A percentile compares a stretch with the other conserved stretches of the same genome.
phyloP scores from a whole-genome alignment of 1,140 invertebrate genomes.

The Procambarus clarkii region DNA sequence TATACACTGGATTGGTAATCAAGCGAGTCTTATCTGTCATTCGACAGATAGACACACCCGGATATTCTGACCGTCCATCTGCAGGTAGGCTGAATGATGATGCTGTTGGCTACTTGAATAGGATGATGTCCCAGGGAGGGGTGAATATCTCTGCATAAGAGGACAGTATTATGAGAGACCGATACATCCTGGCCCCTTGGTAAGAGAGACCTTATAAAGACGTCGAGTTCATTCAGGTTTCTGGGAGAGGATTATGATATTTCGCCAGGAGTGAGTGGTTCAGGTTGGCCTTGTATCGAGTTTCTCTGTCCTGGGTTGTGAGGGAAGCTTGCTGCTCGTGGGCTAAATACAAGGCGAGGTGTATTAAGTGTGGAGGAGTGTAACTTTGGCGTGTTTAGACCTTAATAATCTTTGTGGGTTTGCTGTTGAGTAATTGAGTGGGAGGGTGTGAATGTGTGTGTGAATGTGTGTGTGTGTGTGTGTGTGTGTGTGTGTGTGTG shows the following conservation, averaged over 20 bases:
- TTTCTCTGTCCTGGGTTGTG: no score
- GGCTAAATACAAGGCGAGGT: no score
- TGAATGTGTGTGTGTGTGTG: no score
- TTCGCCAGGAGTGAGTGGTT: no score
- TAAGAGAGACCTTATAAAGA: neutral
- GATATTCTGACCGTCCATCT: slow-evolving; percentile 51
- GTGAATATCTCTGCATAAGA: slow-evolving; percentile 38
- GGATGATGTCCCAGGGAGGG: neutral
- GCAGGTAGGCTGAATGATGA: slow-evolving; percentile 21
- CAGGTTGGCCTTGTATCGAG: no score
- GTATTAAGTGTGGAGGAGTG: no score
- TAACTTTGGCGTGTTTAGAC: no score
- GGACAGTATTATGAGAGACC: neutral
- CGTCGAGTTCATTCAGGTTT: neutral
- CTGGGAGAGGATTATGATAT: neutral
- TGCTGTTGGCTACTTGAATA: slow-evolving; percentile 20
- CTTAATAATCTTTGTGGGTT: no score
- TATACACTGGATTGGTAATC: slow-evolving; percentile 44
- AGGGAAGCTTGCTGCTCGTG: no score
- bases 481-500: no score
- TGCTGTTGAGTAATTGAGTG: no score
- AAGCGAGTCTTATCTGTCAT: slow-evolving; percentile 51
- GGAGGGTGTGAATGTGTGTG: no score
- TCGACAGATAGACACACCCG: slow-evolving; percentile 35
- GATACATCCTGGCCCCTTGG: neutral